A percentile compares a stretch with the other conserved stretches of the same genome.
phyloP scores from a whole-genome alignment of 2,797 vertebrate genomes.

The Phrynocephalus vlangalii region DNA sequence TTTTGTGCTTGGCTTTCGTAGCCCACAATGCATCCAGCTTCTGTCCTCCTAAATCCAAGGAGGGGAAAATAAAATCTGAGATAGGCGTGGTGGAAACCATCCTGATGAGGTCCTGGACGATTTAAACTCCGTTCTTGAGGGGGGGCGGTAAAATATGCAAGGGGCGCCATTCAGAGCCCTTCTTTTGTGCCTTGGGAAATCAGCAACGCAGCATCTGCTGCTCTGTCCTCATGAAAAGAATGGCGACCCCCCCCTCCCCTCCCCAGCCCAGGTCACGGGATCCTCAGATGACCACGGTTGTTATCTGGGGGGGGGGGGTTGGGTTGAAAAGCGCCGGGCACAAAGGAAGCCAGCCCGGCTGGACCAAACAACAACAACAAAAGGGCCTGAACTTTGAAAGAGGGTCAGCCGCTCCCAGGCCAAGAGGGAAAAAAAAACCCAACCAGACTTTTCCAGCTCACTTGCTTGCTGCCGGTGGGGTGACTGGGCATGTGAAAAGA shows the following conservation, averaged over 20 bases:
- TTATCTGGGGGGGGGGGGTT: constrained; percentile 34
- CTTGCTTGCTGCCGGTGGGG: not conserved
- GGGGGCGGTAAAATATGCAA: not conserved
- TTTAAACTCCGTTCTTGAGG: too few species aligned
- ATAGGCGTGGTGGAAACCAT: too few species aligned
- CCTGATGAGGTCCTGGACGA: too few species aligned
- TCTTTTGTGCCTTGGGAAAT: constrained; percentile 20
- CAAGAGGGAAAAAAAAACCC: constrained; percentile 7
- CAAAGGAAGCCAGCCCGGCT: not conserved
- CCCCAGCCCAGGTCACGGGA: constrained; percentile 68
- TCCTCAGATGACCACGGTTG: constrained; percentile 37
- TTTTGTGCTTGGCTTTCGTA: not conserved
- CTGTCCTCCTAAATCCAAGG: not conserved
- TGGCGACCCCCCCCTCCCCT: constrained; percentile 19
- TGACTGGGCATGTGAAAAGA: not conserved
- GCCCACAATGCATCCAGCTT: not conserved
- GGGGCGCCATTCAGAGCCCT: not conserved
- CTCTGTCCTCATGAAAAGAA: constrained; percentile 56
- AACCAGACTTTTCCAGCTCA: constrained; percentile 2
- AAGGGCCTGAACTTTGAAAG: constrained; percentile 22
- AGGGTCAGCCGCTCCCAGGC: constrained; percentile 43
- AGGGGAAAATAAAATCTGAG: not conserved
- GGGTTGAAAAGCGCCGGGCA: constrained; percentile 29
- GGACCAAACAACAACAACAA: constrained; percentile 40
- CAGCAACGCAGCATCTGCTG: constrained; percentile 5